phyloP scores from a whole-genome alignment of 1,140 invertebrate genomes.

The Orius insidiosus region DNA sequence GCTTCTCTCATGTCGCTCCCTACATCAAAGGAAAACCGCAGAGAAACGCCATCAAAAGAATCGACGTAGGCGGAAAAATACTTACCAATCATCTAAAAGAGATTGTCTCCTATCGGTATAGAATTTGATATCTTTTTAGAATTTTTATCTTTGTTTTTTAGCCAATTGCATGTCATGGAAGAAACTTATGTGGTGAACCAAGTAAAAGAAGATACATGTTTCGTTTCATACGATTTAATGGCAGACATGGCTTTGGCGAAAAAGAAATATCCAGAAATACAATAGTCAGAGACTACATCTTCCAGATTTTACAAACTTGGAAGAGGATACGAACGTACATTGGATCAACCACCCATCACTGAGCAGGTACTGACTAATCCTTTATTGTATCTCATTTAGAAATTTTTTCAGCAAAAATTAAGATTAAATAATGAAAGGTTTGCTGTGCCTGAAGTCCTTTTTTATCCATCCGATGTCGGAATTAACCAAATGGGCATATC shows the following conservation, averaged over 20 bases:
- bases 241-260: constrained; percentile 65
- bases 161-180: constrained; percentile 96
- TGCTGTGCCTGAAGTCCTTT: constrained; percentile 84
- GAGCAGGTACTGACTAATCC: constrained; percentile 30
- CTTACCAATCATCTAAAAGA: constrained; percentile 97
- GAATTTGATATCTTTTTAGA: too few relatives aligned
- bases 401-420: constrained; percentile 48
- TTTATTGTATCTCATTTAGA: neutral
- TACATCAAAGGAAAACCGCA: constrained; percentile 77
- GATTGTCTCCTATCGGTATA: constrained; percentile 73
- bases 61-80: constrained; percentile 66
- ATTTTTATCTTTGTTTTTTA: constrained; percentile 18
- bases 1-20: constrained; percentile 88
- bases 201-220: constrained; percentile 95
- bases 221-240: constrained; percentile 74
- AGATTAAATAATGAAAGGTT: constrained; percentile 85
- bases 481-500: constrained; percentile 87
- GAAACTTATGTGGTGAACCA: constrained; percentile 99
- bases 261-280: constrained; percentile 31
- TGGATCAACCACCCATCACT: constrained; percentile 40
- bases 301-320: constrained; percentile 79
- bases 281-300: constrained; percentile 84
- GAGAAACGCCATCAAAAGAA: constrained; percentile 51
- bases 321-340: constrained; percentile 54
- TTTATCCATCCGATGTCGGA: constrained; percentile 88